phyloP scores from a whole-genome alignment of 2,113 vertebrate species.

The Craseonycteris thonglongyai region DNA sequence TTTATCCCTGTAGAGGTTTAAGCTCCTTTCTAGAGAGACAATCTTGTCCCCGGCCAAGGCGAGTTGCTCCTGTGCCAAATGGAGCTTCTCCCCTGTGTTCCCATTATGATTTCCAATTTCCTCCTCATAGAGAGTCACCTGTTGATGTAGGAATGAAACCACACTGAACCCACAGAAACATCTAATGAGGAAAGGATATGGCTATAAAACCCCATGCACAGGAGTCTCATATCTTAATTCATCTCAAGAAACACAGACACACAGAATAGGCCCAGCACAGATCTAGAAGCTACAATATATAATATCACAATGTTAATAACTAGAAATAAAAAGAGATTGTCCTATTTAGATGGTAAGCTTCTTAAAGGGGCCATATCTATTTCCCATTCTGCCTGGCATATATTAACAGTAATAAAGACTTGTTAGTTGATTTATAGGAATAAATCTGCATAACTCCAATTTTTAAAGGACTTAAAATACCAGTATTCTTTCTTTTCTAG shows the following conservation, averaged over 20 bases:
- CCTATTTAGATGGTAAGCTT: neutral
- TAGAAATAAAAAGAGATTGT: neutral
- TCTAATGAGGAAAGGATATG: neutral
- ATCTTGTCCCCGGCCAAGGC: conserved; percentile 71
- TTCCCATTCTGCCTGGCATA: neutral
- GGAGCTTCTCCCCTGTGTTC: conserved; percentile 64
- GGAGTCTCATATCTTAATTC: neutral
- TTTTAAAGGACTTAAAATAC: conserved; percentile 9
- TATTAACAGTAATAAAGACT: neutral
- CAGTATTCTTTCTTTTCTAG: neutral
- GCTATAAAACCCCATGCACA: neutral
- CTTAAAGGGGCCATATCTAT: neutral
- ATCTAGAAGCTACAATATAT: neutral
- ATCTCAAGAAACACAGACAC: neutral
- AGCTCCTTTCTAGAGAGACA: conserved; percentile 68
- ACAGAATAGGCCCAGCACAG: neutral
- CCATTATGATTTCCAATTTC: conserved; percentile 68
- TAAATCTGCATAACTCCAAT: neutral
- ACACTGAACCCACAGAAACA: neutral
- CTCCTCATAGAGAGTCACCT: conserved; percentile 76
- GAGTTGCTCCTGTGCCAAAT: conserved; percentile 67
- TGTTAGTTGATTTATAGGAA: neutral
- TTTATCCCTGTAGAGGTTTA: conserved; percentile 78
- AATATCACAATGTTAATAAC: neutral
- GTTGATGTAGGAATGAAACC: neutral